Evolutionary conservation across 2,113 vertebrate species (phyloP), one percentile per base, ranked within the genome.

Genomic region (Ramphastos sulfuratus): DNA sequence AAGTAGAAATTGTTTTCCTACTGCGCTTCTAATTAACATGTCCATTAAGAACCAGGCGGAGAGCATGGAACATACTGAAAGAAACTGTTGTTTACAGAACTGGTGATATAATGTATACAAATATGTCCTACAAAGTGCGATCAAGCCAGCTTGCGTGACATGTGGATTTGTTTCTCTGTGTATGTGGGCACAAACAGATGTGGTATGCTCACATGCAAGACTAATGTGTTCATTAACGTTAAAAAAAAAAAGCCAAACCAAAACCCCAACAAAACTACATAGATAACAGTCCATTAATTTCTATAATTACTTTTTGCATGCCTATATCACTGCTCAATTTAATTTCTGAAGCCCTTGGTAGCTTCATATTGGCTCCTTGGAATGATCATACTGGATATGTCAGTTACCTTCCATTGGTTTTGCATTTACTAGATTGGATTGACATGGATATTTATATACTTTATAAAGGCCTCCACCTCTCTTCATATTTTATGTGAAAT

Each of bases 11-110:
- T 94, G 89, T 96, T 96, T 94, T 93, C 94, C 93, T 65, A 86
- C 93, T 72, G 87, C 58, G n/a, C 82, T 92, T 83, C 91, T 94
- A 96, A 96, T 96, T 96, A 96, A 95, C 93, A 86, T 87, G 93
- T 84, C 82, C 87, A 96, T 96, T 96, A 95, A 74, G 92, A 50
- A 58, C 82, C 35, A 96, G 90, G 76, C 90, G 91, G 89, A 95
- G 79, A 92, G 69, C 93, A 94, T 63, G 69, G 82, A 95, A 92
- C 94, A 95, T 90, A 92, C 91, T 90, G 90, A 80, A 96, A 61
- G 91, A 86, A 94, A n/a, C 82, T 92, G 90, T 82, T 91, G 94
- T 96, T 96, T 96, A 93, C 87, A 94, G 90, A 94, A 91, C 87
- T 1, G 44, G 92, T 91, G 90, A 86, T 92, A 91, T 93, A 96